Conservation (phyloP, 2,888 invertebrate genomes). For the Drosophila monieri region DNA sequence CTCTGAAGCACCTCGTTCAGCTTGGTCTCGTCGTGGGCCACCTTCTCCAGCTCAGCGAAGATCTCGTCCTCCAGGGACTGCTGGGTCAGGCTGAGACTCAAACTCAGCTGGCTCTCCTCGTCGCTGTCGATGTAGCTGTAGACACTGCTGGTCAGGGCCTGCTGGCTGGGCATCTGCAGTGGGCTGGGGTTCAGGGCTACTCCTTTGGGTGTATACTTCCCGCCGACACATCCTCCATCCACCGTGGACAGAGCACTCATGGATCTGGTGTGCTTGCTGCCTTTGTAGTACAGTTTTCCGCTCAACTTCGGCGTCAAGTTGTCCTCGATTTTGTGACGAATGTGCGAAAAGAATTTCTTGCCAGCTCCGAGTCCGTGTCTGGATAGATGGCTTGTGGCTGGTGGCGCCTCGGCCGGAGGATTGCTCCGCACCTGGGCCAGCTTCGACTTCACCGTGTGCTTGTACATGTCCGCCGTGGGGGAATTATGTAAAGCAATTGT, state of each 20-base stretch:
- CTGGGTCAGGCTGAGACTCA: slow-evolving; percentile 80
- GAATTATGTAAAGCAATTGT: slow-evolving; percentile 56
- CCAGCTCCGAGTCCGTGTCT: slow-evolving; percentile 58
- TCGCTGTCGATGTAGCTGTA: slow-evolving; percentile 81
- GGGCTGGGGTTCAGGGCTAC: slow-evolving; percentile 10
- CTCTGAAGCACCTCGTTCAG: slow-evolving; percentile 85
- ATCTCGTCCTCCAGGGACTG: slow-evolving; percentile 83
- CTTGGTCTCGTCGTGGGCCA: slow-evolving; percentile 84
- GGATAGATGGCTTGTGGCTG: slow-evolving; percentile 32
- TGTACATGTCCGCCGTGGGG: slow-evolving; percentile 55
- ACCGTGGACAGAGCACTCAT: slow-evolving; percentile 70
- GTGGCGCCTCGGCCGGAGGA: slow-evolving; percentile 25
- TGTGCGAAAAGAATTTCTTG: slow-evolving; percentile 80
- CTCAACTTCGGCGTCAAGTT: slow-evolving; percentile 81
- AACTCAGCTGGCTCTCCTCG: slow-evolving; percentile 75
- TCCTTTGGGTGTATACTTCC: slow-evolving; percentile 64
- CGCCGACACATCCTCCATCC: slow-evolving; percentile 62
- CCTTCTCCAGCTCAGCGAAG: slow-evolving; percentile 84
- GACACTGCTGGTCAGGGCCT: slow-evolving; percentile 50
- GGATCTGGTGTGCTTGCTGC: slow-evolving; percentile 78
- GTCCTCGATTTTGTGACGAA: slow-evolving; percentile 83
- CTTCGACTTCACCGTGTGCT: slow-evolving; percentile 70
- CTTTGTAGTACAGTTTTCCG: slow-evolving; percentile 80
- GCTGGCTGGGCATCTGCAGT: slow-evolving; percentile 14
- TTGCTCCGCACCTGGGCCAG: slow-evolving; percentile 60